Evolutionary conservation across 1,140 invertebrate species (phyloP), one percentile per base, ranked within the genome.

Genomic region (Hermatobates lingyangjiaoensis): DNA sequence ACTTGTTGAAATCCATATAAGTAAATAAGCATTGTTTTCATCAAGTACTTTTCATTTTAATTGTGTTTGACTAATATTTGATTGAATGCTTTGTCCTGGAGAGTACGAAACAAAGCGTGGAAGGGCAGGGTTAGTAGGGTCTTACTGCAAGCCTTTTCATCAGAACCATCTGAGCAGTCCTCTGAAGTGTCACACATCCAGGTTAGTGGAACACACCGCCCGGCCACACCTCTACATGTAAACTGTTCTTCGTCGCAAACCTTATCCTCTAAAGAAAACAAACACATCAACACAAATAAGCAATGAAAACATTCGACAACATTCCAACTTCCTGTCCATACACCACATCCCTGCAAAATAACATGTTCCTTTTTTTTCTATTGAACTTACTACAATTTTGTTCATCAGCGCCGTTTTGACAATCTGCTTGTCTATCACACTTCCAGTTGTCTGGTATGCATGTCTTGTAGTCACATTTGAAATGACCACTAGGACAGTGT

Each of bases 131-230:
- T n/a, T 34, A 38, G 24, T 47, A 30, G 34, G n/a, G 20, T 46
- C 84, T 87, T 87, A 89, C 87, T 88, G 78, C 87, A 87, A 68
- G 79, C 75, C 68, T 78, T 75, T 64, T 81, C 79, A 61, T 81
- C 80, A 4, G 65, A 69, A 7, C 67, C 70, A 63, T 75, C 75
- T 12, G 62, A 58, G 60, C 79, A 82, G 63, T 81, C 79, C 34
- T 66, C 58, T 38, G 68, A 64, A 23, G 73, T 75, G 66, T 83
- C 80, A 68, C 81, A 84, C 28, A 59, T 42, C 55, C 59, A 60
- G 18, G 3, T 34, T 18, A 53, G 52, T 10, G 57, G 48, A 24
- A 59, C 55, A 54, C 58, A 59, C 23, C 48, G 46, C 89, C 83
- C 83, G 50, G 74, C 74, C 54, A 72, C 74, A 28, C 75, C 77